A percentile compares a stretch with the other conserved stretches of the same genome.
Conservation (phyloP, 92 coral and sea anemone species). For the Palythoa caribaeorum region DNA sequence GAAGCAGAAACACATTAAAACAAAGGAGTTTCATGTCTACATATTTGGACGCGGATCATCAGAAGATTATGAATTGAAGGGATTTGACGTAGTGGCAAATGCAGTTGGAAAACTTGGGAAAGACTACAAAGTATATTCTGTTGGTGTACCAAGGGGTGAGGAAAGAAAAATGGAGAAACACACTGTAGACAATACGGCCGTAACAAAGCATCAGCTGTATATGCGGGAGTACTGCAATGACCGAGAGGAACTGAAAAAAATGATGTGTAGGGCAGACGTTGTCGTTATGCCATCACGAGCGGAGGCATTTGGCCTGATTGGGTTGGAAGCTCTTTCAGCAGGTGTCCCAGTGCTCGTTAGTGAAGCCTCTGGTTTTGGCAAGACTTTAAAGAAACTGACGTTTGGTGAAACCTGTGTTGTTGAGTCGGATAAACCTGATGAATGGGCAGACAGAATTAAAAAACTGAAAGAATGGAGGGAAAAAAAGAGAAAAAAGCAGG, state of each 20-base stretch:
- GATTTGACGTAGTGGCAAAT: too few relatives aligned
- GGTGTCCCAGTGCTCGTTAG: too few relatives aligned
- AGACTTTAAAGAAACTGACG: background rate
- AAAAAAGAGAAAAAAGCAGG: background rate
- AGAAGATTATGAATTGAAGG: background rate
- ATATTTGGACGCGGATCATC: conserved; percentile 31
- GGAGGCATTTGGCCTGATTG: background rate
- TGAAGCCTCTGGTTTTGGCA: too few relatives aligned
- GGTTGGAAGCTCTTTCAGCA: too few relatives aligned
- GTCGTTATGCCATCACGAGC: background rate
- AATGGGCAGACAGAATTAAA: background rate
- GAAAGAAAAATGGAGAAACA: background rate
- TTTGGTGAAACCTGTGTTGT: background rate
- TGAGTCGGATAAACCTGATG: background rate
- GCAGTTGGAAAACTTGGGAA: too few relatives aligned
- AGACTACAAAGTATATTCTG: too few relatives aligned
- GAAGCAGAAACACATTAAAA: too few relatives aligned
- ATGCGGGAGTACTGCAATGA: too few relatives aligned
- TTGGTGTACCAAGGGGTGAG: background rate
- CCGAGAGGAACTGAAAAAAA: too few relatives aligned
- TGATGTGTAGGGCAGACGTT: too few relatives aligned
- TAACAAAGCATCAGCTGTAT: background rate
- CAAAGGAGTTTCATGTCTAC: background rate
- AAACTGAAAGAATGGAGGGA: background rate
- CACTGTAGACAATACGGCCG: background rate